Percentiles rank a stretch among this genome's conserved stretches.
Conservation (phyloP, 2,888 invertebrate species). For the Phaonia tiefii region DNA sequence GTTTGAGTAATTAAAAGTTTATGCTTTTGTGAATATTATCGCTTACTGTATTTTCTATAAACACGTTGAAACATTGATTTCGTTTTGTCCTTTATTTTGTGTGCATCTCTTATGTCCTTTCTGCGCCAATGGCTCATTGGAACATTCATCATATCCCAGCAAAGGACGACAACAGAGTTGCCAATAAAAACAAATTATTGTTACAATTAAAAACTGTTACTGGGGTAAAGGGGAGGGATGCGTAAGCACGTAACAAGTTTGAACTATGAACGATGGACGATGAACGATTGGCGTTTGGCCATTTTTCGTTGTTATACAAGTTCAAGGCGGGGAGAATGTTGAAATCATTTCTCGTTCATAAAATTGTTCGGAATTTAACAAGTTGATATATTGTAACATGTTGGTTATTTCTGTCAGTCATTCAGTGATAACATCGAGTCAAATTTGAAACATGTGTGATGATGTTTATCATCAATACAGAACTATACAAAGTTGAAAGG, state of each 20-base stretch:
- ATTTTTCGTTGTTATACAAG: neutral
- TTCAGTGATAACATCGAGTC: conserved; percentile 44
- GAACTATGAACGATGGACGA: neutral
- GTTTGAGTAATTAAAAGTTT: conserved; percentile 67
- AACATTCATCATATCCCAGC: neutral
- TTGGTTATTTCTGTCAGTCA: conserved; percentile 1
- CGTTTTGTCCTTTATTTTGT: neutral
- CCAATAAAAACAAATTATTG: conserved; percentile 28
- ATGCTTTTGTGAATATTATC: conserved; percentile 65
- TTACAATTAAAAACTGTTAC: conserved; percentile 63
- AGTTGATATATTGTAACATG: conserved; percentile 34
- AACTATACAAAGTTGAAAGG: no score
- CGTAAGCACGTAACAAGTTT: neutral
- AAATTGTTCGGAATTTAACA: conserved; percentile 58
- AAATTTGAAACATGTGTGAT: conserved; percentile 63
- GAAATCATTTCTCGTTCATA: conserved; percentile 52
- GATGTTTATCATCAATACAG: conserved; percentile 55
- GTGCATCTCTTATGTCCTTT: neutral
- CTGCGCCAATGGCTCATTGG: neutral
- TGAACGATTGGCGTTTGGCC: conserved; percentile 21
- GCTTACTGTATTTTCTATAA: conserved; percentile 33
- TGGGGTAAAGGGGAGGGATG: neutral
- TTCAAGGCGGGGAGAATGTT: conserved; percentile 31
- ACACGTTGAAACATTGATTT: conserved; percentile 38
- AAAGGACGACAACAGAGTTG: neutral